A percentile compares a stretch with the other conserved stretches of the same genome.
phyloP scores from a whole-genome alignment of 2,797 vertebrate genomes.

The Eutrigla gurnardus region DNA sequence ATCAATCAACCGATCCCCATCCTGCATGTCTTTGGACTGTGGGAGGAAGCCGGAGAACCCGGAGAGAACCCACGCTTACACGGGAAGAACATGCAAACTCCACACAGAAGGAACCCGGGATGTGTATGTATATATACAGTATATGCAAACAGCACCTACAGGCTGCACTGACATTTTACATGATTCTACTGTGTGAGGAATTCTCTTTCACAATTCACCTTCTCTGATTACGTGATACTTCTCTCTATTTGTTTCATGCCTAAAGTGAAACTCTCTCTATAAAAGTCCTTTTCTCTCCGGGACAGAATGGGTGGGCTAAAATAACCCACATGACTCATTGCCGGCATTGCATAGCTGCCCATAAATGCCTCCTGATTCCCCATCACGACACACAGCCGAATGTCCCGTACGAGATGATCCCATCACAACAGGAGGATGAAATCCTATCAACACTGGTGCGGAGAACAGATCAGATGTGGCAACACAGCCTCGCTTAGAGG shows the following conservation, averaged over 20 bases:
- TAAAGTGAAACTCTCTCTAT: slow-evolving; percentile 16
- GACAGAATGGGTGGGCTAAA: slow-evolving; percentile 34
- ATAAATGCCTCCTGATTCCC: slow-evolving; percentile 45
- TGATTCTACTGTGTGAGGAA: neutral
- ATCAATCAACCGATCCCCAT: too few relatives aligned
- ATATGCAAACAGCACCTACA: neutral
- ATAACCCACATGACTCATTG: slow-evolving; percentile 64
- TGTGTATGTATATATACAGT: too few relatives aligned
- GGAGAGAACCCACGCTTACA: too few relatives aligned
- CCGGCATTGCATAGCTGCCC: slow-evolving; percentile 38
- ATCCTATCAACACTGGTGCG: slow-evolving; percentile 40
- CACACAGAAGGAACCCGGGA: too few relatives aligned
- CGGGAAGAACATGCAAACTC: too few relatives aligned
- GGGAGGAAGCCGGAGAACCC: too few relatives aligned
- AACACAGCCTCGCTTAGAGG: neutral
- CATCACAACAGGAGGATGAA: slow-evolving; percentile 59
- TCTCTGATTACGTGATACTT: neutral
- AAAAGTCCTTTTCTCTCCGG: neutral
- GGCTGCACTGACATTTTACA: neutral
- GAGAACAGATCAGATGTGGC: slow-evolving; percentile 31
- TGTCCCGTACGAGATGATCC: slow-evolving; percentile 58
- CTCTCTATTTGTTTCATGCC: neutral
- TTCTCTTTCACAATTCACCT: neutral
- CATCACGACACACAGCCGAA: slow-evolving; percentile 57
- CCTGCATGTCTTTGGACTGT: too few relatives aligned